A percentile compares a stretch with the other conserved stretches of the same genome.
These are phyloP conservation scores for Scopus umbretta DNA, from an alignment of 2,113 vertebrate species.

Conservation along the genomic window DNA sequence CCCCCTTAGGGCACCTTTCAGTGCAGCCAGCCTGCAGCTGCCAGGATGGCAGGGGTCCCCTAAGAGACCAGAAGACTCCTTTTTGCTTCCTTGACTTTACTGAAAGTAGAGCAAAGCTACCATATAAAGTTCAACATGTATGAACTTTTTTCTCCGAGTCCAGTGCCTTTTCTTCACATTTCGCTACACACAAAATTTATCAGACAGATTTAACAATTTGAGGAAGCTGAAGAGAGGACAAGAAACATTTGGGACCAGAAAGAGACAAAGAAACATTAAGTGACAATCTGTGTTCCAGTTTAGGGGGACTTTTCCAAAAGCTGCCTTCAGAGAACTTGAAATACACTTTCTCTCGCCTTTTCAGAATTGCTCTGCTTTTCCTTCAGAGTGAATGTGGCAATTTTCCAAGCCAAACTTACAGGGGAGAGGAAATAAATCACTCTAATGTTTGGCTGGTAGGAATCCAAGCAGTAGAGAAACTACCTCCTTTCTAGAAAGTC, in stretches of 20 bases:
- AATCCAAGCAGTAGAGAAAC: background rate
- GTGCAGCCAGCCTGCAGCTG: background rate
- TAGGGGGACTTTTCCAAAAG: background rate
- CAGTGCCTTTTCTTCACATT: background rate
- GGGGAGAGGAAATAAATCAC: background rate
- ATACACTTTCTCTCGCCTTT: background rate
- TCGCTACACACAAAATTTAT: background rate
- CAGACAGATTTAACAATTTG: background rate
- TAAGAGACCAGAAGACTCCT: background rate
- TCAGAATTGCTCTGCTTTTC: background rate
- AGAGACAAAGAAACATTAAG: background rate
- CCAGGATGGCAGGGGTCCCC: background rate
- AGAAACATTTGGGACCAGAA: background rate
- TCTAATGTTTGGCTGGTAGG: background rate
- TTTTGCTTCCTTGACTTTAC: background rate
- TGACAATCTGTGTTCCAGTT: background rate
- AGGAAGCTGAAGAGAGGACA: background rate
- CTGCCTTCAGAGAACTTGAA: background rate
- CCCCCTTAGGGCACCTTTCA: background rate
- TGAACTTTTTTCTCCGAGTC: background rate
- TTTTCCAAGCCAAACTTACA: slow-evolving; percentile 1
- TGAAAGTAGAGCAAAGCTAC: background rate
- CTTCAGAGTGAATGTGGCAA: background rate
- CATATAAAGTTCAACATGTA: background rate
- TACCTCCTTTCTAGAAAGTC: background rate